A percentile compares a stretch with the other conserved stretches of the same genome.
These are phyloP conservation scores for Aplysia californica DNA, from an alignment of 1,140 invertebrate species.

Conservation along the genomic window DNA sequence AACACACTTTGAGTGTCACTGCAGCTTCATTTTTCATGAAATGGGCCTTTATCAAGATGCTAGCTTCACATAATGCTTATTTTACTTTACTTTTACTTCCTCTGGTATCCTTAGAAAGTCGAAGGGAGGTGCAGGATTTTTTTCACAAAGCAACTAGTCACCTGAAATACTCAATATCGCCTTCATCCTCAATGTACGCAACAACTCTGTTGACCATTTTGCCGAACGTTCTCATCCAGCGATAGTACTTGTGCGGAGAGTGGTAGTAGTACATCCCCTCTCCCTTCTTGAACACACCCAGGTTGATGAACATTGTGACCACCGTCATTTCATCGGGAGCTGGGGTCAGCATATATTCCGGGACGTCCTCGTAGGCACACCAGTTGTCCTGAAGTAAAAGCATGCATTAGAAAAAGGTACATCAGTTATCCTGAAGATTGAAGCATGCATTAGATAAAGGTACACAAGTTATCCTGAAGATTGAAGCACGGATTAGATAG, in stretches of 20 bases:
- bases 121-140: not conserved
- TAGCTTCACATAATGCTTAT: not conserved
- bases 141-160: not conserved
- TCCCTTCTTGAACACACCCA: constrained; percentile 24
- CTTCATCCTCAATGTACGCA: constrained; percentile 20
- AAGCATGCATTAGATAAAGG: too few relatives aligned
- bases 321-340: constrained; percentile 30
- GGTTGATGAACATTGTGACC: constrained; percentile 24
- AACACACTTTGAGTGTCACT: too few relatives aligned
- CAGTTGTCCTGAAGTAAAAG: too few relatives aligned
- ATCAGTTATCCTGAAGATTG: too few relatives aligned
- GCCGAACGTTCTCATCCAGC: constrained; percentile 25
- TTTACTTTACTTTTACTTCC: not conserved
- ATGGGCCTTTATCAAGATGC: too few relatives aligned
- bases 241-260: constrained; percentile 21
- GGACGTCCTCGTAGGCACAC: too few relatives aligned
- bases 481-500: too few relatives aligned
- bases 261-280: constrained; percentile 4
- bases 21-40: too few relatives aligned
- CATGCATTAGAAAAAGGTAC: too few relatives aligned
- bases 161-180: constrained; percentile 23
- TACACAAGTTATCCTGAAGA: too few relatives aligned
- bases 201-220: constrained; percentile 26
- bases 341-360: too few relatives aligned
- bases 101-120: not conserved